These are phyloP conservation scores for Plutomurus gul DNA, from an alignment of 1,140 invertebrate species.

Conservation along the genomic window DNA sequence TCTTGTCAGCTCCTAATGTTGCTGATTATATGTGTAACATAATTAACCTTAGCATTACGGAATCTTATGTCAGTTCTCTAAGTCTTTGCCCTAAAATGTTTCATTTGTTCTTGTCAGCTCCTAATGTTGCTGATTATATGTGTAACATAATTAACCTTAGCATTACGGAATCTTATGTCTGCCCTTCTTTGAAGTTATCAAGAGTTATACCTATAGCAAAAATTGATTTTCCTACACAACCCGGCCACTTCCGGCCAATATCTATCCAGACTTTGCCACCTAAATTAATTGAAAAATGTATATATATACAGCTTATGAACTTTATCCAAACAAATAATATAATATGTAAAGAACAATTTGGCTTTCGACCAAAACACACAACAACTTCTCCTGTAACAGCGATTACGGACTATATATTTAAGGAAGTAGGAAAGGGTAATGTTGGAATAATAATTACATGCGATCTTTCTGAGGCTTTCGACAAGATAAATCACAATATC, in stretches of 20 bases:
- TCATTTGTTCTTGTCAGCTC: too few species aligned
- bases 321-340: not conserved
- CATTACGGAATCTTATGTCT: too few species aligned
- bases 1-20: too few species aligned
- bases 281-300: not conserved
- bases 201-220: not conserved
- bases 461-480: slow-evolving; percentile 35
- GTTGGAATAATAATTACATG: not conserved
- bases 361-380: slow-evolving; percentile 13
- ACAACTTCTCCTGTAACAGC: slow-evolving; percentile 12
- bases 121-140: too few species aligned
- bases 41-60: too few species aligned
- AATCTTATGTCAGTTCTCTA: too few species aligned
- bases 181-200: not conserved
- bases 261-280: not conserved
- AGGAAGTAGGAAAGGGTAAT: not conserved
- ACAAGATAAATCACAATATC: not conserved
- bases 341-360: slow-evolving; percentile 26
- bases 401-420: slow-evolving; percentile 14
- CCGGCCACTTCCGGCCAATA: not conserved
- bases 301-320: not conserved
- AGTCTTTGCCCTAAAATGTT: too few species aligned
- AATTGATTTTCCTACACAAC: not conserved
- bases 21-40: too few species aligned
- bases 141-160: too few species aligned